Conservation (phyloP, 2,888 invertebrate genomes). For the Cataglyphis altisquamis region DNA sequence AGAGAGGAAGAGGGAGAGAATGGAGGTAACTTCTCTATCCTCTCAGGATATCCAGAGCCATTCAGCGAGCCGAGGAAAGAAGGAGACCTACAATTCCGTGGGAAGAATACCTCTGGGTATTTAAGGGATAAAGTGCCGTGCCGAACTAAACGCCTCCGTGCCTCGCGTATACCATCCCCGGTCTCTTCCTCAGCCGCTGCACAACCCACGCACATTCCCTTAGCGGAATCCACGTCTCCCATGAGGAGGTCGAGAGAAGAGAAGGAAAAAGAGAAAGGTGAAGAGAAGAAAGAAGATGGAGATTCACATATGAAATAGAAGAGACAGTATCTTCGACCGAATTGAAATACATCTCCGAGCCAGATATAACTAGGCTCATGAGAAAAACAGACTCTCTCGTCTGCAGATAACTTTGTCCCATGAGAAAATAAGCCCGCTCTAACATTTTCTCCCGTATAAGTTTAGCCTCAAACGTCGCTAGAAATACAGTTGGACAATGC, state of each 20-base stretch:
- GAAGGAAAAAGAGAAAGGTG: constrained; percentile 7
- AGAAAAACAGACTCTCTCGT: constrained; percentile 52
- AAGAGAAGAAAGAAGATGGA: neutral
- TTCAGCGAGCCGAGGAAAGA: constrained; percentile 65
- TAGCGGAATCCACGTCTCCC: constrained; percentile 14
- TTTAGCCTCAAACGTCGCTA: constrained; percentile 27
- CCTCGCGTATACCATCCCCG: constrained; percentile 58
- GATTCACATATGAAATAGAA: constrained; percentile 74
- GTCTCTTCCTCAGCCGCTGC: neutral
- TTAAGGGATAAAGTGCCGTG: constrained; percentile 76
- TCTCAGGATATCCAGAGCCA: constrained; percentile 72
- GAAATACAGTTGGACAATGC: constrained; percentile 55
- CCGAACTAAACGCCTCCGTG: constrained; percentile 73
- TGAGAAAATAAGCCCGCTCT: constrained; percentile 63
- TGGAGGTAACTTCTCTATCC: constrained; percentile 73
- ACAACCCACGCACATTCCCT: constrained; percentile 38
- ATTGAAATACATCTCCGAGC: constrained; percentile 74
- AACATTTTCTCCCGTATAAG: constrained; percentile 31
- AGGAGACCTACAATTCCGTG: constrained; percentile 73
- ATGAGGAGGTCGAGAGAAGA: constrained; percentile 7
- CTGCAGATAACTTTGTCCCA: constrained; percentile 47
- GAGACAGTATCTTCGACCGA: constrained; percentile 67
- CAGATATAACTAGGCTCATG: constrained; percentile 67
- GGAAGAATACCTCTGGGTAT: constrained; percentile 79
- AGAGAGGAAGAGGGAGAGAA: constrained; percentile 18